Evolutionary conservation across 2,113 vertebrate species (phyloP).

Genomic region (Crocuta crocuta): DNA sequence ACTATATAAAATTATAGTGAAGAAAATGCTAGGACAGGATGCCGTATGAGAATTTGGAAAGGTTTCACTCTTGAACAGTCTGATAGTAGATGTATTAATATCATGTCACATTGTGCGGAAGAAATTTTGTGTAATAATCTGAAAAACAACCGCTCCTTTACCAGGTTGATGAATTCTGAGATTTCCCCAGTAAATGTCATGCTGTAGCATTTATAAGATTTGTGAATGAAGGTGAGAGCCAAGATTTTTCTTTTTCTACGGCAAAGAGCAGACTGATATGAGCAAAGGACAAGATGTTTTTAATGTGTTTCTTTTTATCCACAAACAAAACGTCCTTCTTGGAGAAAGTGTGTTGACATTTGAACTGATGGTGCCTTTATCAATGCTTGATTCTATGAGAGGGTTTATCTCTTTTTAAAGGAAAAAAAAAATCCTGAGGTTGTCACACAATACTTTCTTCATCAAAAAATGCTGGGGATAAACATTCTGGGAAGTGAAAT

Average conservation of each 20-base stretch:
- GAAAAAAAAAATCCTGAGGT: not conserved
- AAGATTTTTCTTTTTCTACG: not conserved
- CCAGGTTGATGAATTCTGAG: not conserved
- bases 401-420: not conserved
- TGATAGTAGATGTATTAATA: not conserved
- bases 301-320: not conserved
- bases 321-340: not conserved
- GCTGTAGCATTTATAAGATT: not conserved
- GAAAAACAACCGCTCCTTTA: not conserved
- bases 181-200: not conserved
- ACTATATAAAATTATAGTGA: not conserved
- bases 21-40: not conserved
- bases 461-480: not conserved
- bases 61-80: rapidly evolving
- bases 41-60: not conserved
- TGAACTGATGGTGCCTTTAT: not conserved
- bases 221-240: not conserved
- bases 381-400: not conserved
- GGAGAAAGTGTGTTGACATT: not conserved
- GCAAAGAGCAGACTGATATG: not conserved
- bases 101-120: not conserved
- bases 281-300: not conserved
- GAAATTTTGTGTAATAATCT: not conserved
- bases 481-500: not conserved
- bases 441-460: not conserved